Conservation (phyloP, 2,888 invertebrate species). For the Epirrhoe alternata region DNA sequence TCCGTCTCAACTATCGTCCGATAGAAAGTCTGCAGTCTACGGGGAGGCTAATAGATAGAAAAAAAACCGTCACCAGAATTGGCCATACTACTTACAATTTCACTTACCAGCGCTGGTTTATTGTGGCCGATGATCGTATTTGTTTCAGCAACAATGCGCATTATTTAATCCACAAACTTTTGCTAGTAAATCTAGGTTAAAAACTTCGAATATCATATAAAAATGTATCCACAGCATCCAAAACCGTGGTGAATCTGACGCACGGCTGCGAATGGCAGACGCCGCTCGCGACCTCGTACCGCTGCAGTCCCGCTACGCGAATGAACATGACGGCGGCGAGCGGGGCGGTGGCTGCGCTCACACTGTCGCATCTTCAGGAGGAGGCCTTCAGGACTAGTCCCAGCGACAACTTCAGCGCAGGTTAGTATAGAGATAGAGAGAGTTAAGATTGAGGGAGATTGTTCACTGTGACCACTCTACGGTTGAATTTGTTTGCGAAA, state of each 20-base stretch:
- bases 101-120: too few relatives aligned
- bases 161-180: too few relatives aligned
- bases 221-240: constrained; percentile 48
- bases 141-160: too few relatives aligned
- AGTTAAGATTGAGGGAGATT: too few relatives aligned
- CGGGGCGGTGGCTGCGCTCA: constrained; percentile 74
- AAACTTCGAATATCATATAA: not conserved
- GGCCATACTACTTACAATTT: too few relatives aligned
- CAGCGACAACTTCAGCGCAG: constrained; percentile 85
- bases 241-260: constrained; percentile 69
- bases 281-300: constrained; percentile 89
- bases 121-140: too few relatives aligned
- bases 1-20: too few relatives aligned
- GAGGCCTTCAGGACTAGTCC: constrained; percentile 88
- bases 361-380: constrained; percentile 87
- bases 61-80: too few relatives aligned
- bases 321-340: constrained; percentile 80
- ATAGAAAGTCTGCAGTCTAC: too few relatives aligned
- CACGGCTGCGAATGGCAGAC: constrained; percentile 85
- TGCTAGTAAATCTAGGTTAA: not conserved
- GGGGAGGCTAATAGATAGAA: too few relatives aligned
- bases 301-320: constrained; percentile 86
- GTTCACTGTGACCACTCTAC: too few relatives aligned
- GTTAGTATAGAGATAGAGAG: constrained; percentile 67
- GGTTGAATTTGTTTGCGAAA: too few relatives aligned